Base-by-base conservation (phyloP, 2,113 vertebrate genomes). In the Pedetes capensis region DNA sequence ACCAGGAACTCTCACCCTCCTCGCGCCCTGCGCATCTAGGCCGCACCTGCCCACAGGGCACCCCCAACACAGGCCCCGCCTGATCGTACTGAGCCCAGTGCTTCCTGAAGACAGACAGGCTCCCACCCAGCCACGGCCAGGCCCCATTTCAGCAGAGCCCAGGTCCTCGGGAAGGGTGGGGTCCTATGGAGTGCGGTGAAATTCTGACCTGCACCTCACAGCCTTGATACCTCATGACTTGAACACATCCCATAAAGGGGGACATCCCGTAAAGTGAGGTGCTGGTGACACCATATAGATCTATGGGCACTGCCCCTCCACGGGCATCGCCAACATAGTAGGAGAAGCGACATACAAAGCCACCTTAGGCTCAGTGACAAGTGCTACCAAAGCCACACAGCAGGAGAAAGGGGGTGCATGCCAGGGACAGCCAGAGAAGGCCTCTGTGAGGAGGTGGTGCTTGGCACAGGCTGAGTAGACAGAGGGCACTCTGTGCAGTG, bases 241-340 rank as follows among this genome's bases (percentile, higher is more conserved):
- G 1, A 34, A 57, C 2, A 17, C 18, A 8, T 1, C 49, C 32
- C 37, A 20, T 4, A 37, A 53, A 16, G 16, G 13, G 8, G n/a
- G 49, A 44, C 18, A 1, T 11, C 69, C 57, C 0, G 0, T 0
- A 0, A 71, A 1, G 53, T 8, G 8, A 29, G 0, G n/a, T 27
- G n/a, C 25, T 2, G 2, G 6, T 3, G 42, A 7, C 44, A 47
- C 12, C 7, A 16, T n/a, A n/a, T n/a, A 10, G 51, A 22, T 11
- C 42, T 2, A 0, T 8, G 25, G 12, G 42, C 0, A 0, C n/a
- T 11, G n/a, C 1, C 6, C 14, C 5, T 20, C 14, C 69, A 25
- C 0, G 0, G 42, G 51, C 23, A 11, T 16, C 47, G 8, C 55
- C 63, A 49, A n/a, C 0, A 1, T 9, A 18, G 7, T 25, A 11